A percentile compares a stretch with the other conserved stretches of the same genome.
Conservation (phyloP, 2,888 invertebrate genomes). For the Aleiodes testaceus region DNA sequence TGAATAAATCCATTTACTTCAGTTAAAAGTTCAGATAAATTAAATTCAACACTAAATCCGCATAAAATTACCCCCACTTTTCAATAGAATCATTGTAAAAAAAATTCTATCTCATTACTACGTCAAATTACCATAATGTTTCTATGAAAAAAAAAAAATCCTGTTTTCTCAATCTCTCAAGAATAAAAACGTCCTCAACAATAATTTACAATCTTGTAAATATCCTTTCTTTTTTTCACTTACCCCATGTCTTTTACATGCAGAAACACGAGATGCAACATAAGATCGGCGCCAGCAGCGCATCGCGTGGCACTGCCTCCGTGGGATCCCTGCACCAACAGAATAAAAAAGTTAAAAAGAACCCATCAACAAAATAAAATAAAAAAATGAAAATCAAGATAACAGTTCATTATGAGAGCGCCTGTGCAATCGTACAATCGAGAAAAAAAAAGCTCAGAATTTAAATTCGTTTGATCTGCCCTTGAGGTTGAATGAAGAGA, state of each 20-base stretch:
- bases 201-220: too few relatives aligned
- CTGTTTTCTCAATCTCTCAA: not conserved
- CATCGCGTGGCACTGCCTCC: slow-evolving; percentile 26
- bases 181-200: not conserved
- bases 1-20: slow-evolving; percentile 2
- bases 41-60: too few relatives aligned
- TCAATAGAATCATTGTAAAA: too few relatives aligned
- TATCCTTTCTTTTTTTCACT: not conserved
- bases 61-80: too few relatives aligned
- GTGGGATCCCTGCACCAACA: slow-evolving; percentile 12
- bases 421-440: slow-evolving; percentile 29
- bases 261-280: slow-evolving; percentile 33
- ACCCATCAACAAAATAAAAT: not conserved
- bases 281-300: slow-evolving; percentile 32
- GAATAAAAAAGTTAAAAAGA: not conserved
- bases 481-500: slow-evolving; percentile 7
- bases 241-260: slow-evolving; percentile 21
- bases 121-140: too few relatives aligned
- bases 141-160: too few relatives aligned
- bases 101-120: too few relatives aligned
- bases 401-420: slow-evolving; percentile 29
- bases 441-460: slow-evolving; percentile 18
- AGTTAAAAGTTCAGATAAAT: too few relatives aligned
- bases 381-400: slow-evolving; percentile 24
- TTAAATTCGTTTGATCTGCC: slow-evolving; percentile 30